phyloP scores from a whole-genome alignment of 2,797 vertebrate genomes.

The Heliangelus exortis region DNA sequence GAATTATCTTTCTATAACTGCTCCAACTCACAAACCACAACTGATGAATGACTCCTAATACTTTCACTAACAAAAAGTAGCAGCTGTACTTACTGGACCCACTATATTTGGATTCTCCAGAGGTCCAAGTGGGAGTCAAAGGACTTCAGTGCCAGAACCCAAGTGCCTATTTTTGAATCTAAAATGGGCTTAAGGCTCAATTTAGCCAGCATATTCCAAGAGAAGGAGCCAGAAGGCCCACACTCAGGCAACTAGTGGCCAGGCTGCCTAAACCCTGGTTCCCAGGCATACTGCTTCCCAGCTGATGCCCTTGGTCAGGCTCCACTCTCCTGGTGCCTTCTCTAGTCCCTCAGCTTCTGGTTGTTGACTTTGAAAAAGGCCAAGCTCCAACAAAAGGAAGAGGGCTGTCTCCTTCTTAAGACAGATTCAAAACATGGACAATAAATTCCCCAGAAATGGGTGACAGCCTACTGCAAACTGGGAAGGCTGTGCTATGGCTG shows the following conservation, averaged over 20 bases:
- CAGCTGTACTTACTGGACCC: neutral
- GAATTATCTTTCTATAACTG: neutral
- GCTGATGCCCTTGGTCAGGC: rapidly evolving
- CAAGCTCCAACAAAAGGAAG: neutral
- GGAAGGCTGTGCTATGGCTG: too few relatives aligned
- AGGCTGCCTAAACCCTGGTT: neutral
- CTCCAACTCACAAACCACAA: neutral
- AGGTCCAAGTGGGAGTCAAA: neutral
- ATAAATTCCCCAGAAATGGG: rapidly evolving
- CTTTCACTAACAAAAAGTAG: neutral
- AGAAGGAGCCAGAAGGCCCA: neutral
- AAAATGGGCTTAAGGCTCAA: neutral
- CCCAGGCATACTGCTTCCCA: neutral
- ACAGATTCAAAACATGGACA: rapidly evolving
- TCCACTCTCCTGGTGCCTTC: neutral
- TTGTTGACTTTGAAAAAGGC: rapidly evolving
- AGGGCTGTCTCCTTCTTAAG: rapidly evolving
- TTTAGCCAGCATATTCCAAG: neutral
- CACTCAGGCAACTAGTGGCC: rapidly evolving
- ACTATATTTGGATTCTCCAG: neutral
- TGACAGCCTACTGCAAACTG: rapidly evolving
- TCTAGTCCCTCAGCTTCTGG: too few relatives aligned
- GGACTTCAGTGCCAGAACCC: neutral
- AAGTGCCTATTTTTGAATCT: neutral
- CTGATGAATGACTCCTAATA: neutral